A percentile compares a stretch with the other conserved stretches of the same genome.
Evolutionary conservation across 2,113 vertebrate species (phyloP).

Genomic region (Percopsis transmontana): DNA sequence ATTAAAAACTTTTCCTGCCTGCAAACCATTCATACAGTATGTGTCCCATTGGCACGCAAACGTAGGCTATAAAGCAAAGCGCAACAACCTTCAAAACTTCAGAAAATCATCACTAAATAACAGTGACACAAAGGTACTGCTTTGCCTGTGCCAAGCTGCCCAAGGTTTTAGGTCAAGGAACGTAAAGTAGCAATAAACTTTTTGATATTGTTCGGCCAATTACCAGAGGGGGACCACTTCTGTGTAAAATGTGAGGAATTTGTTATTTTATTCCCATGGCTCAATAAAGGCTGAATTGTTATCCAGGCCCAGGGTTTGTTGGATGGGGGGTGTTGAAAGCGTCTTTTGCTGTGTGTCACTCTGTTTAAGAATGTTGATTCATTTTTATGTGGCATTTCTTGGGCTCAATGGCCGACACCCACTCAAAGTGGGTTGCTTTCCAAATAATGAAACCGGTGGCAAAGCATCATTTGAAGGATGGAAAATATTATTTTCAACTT

Average conservation of each 20-base stretch:
- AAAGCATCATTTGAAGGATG: conserved; percentile 33
- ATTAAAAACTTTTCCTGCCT: conserved; percentile 69
- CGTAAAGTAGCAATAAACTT: conserved; percentile 70
- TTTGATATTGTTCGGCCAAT: conserved; percentile 70
- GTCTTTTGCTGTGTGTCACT: conserved; percentile 34
- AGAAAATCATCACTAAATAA: conserved; percentile 53
- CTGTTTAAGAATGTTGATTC: conserved; percentile 34
- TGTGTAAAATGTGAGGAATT: conserved; percentile 40
- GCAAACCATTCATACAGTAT: conserved; percentile 58
- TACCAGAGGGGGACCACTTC: conserved; percentile 39
- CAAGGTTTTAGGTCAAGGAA: conserved; percentile 53
- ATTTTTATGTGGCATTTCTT: conserved; percentile 40
- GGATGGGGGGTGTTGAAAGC: conserved; percentile 27
- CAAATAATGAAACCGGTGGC: conserved; percentile 34
- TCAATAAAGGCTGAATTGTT: conserved; percentile 57
- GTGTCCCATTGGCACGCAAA: conserved; percentile 61
- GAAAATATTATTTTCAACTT: conserved; percentile 42
- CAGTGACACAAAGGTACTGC: conserved; percentile 69
- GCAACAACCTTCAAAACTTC: conserved; percentile 57
- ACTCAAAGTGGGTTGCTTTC: conserved; percentile 37
- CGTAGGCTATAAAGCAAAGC: conserved; percentile 61
- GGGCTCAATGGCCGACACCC: conserved; percentile 20
- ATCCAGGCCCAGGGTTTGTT: conserved; percentile 35
- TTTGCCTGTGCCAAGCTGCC: conserved; percentile 65
- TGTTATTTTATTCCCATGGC: conserved; percentile 47